Base-by-base conservation (phyloP, 2,113 vertebrate species). In the Thalassoma bifasciatum region DNA sequence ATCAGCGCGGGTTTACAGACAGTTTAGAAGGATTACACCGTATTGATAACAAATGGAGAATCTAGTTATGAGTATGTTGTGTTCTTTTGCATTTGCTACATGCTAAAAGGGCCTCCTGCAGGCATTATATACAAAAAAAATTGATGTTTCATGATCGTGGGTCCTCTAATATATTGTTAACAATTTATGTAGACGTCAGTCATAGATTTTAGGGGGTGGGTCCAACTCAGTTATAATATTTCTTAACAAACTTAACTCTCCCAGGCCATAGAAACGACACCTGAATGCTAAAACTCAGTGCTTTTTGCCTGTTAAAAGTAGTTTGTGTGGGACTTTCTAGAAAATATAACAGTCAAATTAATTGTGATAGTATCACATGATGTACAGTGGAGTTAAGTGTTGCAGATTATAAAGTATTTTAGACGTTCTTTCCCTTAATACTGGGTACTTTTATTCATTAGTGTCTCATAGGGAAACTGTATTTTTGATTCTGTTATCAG, bases 301-400 rank as follows among this genome's bases (percentile, higher is more conserved):
- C 63, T 66, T 85, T 88, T 67, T 85, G 62, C 81, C 57, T 54
- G 69, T 89, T 90, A 88, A 91, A 90, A 77, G 91, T 86, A 83
- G 75, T 46, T 14, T 61, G 50, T 71, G 81, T 70, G 78, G 77
- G 83, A 89, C 79, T 64, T 50, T 86, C 58, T 54, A 63, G 24
- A 78, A 79, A 65, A 51, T 69, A 86, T 82, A 79, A 83, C 84
- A 84, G 84, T 86, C 86, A 87, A 86, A 88, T 63, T 14, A 37
- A 38, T 69, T 85, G 66, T 72, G 52, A 73, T 47, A 47, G 17
- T 62, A 51, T 17, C 47, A 21, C 26, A 75, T 56, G 38, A 14
- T 37, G 54, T 19, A 30, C 6, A 30, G 30, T 4, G 30, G 3
- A 30, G 30, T 30, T 3, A 4, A 30, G 30, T 30, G 30, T 47